Conservation (phyloP, 2,888 invertebrate species). For the Xylota sylvarum region DNA sequence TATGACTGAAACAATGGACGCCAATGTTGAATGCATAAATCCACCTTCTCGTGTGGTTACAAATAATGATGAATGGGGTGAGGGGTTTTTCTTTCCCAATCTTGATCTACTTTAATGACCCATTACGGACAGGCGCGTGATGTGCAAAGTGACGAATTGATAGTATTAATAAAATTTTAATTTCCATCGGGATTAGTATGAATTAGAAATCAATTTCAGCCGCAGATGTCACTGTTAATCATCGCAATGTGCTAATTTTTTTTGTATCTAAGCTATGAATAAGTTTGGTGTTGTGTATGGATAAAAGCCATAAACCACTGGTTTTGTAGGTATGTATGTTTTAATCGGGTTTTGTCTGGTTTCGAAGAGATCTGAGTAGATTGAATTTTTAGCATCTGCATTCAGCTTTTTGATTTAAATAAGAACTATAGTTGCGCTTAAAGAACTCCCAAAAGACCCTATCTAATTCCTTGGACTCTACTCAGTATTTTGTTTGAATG, state of each 20-base stretch:
- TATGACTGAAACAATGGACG: constrained; percentile 17
- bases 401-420: too few relatives aligned
- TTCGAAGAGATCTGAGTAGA: not conserved
- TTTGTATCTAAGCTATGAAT: not conserved
- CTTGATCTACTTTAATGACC: constrained; percentile 14
- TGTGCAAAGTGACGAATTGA: not conserved
- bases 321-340: not conserved
- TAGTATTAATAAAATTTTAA: not conserved
- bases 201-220: not conserved
- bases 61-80: constrained; percentile 1
- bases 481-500: too few relatives aligned
- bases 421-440: too few relatives aligned
- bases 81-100: not conserved
- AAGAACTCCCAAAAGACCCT: too few relatives aligned
- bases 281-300: not conserved
- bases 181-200: not conserved
- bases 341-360: not conserved
- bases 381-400: too few relatives aligned
- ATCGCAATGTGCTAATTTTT: constrained; percentile 8
- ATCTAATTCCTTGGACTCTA: too few relatives aligned
- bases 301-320: not conserved
- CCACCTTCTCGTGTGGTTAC: not conserved
- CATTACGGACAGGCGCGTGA: constrained; percentile 6
- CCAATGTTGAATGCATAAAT: not conserved
- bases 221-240: not conserved